Percentiles rank a stretch among this genome's conserved stretches.
Conservation (phyloP, 2,113 vertebrate genomes). For the Lasiurus cinereus region DNA sequence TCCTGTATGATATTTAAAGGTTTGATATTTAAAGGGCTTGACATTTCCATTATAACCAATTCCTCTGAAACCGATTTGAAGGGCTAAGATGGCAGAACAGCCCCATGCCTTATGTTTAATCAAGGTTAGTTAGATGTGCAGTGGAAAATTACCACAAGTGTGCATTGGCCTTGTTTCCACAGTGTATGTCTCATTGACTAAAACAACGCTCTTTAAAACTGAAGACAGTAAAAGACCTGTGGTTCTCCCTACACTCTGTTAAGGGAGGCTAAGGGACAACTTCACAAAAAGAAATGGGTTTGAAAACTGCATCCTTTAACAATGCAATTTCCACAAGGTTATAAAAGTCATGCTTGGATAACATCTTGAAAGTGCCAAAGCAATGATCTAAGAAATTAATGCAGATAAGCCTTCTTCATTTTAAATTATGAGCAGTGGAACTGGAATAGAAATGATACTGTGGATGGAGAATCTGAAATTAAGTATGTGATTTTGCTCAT, state of each 20-base stretch:
- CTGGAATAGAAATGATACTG: not conserved
- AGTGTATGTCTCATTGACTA: conserved; percentile 78
- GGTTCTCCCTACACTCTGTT: conserved; percentile 66
- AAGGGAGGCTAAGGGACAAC: conserved; percentile 66
- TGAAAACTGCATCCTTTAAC: conserved; percentile 85
- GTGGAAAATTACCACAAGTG: conserved; percentile 64
- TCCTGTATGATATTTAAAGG: conserved; percentile 84
- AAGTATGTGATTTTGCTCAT: conserved; percentile 41
- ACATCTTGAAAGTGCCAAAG: conserved; percentile 82
- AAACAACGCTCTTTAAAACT: conserved; percentile 68
- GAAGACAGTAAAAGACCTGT: conserved; percentile 45
- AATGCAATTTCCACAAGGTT: conserved; percentile 83
- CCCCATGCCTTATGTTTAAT: conserved; percentile 73
- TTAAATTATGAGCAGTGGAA: conserved; percentile 5
- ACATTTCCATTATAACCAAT: conserved; percentile 86
- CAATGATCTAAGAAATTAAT: conserved; percentile 78
- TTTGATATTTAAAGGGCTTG: conserved; percentile 84
- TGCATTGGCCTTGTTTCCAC: conserved; percentile 77
- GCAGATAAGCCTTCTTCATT: conserved; percentile 77
- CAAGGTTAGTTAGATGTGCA: conserved; percentile 69
- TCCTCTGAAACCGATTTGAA: conserved; percentile 80
- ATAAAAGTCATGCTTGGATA: conserved; percentile 85
- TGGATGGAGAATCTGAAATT: conserved; percentile 50
- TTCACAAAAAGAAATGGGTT: conserved; percentile 70
- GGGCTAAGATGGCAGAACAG: conserved; percentile 81